Base-by-base conservation (phyloP, 2,888 invertebrate species). In the Platycheirus rosarum region DNA sequence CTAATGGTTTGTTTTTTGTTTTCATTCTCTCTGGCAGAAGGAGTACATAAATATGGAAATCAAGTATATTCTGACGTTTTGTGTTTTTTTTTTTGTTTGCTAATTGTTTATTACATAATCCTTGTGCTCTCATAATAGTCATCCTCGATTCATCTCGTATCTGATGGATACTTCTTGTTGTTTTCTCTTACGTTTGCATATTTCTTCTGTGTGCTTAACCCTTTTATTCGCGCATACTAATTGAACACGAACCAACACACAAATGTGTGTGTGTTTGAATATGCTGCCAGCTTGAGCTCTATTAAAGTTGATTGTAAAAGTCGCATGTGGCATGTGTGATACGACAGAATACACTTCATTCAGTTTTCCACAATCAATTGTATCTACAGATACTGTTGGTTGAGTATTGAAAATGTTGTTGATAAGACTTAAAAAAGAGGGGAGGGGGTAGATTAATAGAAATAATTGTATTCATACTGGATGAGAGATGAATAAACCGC, bases 41-140 rank as follows among this genome's bases (percentile, higher is more conserved):
- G 7, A 3, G 7, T 8, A 7, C 4, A 32, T 1, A 32, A 32
- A 7, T 6, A 32, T 32, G 29, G 4, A 32, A 32, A 32, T 32
- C 5, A 37, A 55, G 37, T 37, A 55, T 55, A 42, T 13, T 37
- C 16, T 40, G 40, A 29, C 42, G 46, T 57, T 55, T 53, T 55
- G 42, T 26, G 63, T n/a, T 26, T 26, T 26, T 26, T 26, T 26
- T 26, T 26, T 26, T 6, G 2, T 13, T 70, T 75, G 49, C 32
- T 40, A 70, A 65, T 66, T 57, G 57, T 57, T 60, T 49, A 71
- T 82, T 77, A 82, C 71, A 77, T 77, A 82, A 82, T 73, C 11
- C 62, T 35, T 75, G 4, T 77, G 82, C 71, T 82, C 63, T 77
- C 71, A 68, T 68, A 77, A 77, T 63, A 71, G 49, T 37, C 63